Evolutionary conservation across 2,113 vertebrate species (phyloP).

Genomic region (Dicaeum eximium): DNA sequence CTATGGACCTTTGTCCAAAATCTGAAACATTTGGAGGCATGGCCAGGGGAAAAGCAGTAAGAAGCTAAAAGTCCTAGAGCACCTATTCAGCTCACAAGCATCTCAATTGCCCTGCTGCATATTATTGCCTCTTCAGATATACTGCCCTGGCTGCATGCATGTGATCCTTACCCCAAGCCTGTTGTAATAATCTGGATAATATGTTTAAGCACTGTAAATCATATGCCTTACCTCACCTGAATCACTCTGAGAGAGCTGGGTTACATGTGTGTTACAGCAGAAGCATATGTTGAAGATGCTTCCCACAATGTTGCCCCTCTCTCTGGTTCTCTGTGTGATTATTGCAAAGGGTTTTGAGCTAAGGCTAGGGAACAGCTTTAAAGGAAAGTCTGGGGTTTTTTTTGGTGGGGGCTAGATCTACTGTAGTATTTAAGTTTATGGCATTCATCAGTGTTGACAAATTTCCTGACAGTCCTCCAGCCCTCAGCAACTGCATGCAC

Average conservation of each 20-base stretch:
- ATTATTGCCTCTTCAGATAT: neutral
- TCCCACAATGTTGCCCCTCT: neutral
- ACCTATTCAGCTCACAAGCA: neutral
- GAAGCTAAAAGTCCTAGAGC: neutral
- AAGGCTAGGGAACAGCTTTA: neutral
- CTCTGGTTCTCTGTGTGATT: neutral
- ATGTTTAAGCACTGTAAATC: neutral
- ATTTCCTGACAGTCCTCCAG: fast-evolving
- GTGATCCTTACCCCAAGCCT: neutral
- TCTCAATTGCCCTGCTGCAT: neutral
- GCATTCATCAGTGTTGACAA: neutral
- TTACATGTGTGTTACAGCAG: neutral
- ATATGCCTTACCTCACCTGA: neutral
- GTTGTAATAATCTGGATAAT: neutral
- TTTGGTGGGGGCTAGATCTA: neutral
- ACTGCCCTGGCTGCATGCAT: neutral
- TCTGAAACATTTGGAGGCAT: neutral
- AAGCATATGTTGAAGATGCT: neutral
- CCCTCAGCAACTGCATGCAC: neutral
- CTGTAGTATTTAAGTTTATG: neutral
- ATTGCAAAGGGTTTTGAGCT: neutral
- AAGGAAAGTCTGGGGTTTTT: neutral
- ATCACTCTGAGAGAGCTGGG: neutral
- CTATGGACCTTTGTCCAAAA: neutral
- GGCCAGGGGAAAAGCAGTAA: neutral